Base-by-base conservation (phyloP, 2,113 vertebrate genomes). In the Alethe diademata region DNA sequence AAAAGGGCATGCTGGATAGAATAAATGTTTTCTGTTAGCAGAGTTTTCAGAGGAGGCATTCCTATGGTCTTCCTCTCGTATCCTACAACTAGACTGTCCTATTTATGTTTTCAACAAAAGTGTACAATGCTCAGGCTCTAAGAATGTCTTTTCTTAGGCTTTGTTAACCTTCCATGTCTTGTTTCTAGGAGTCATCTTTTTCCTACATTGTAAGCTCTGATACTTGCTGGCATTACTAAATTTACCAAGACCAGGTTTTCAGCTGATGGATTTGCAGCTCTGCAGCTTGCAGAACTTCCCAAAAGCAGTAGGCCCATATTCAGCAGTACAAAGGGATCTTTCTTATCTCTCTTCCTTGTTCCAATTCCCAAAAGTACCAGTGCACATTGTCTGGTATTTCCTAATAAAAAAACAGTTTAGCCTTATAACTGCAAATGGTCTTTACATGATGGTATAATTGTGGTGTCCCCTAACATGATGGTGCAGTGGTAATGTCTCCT, bases 381-480 rank as follows among this genome's bases (percentile, higher is more conserved):
- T 24, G 31, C 26, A 67, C 20, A 3, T 16, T 53, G 45, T 38
- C 58, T 53, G 26, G 31, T 33, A 65, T 57, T 82, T 78, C 28
- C 28, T 85, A 20, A 48, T 42, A 26, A 72, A 81, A 81, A 86
- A 65, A 26, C 16, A 53, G 10, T 19, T 84, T 35, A 40, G 66
- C 22, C 19, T 78, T 81, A 0, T 29, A 85, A 43, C 19, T 43
- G 12, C 36, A 89, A 85, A 53, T 29, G 22, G 3, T 65, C 61
- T 72, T 76, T 62, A 8, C 5, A 9, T 5, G 36, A 23, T 26
- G 36, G 9, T 43, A 12, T 12, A 33, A 31, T 22, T 0, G 0
- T 36, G 53, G 14, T 51, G 33, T 43, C 62, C 8, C 36, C 22
- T 51, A 33, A n/a, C 4, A 8, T 28, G 45, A 35, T 15, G 18